Conservation (phyloP, 2,888 invertebrate species). For the Nebria brevicollis region DNA sequence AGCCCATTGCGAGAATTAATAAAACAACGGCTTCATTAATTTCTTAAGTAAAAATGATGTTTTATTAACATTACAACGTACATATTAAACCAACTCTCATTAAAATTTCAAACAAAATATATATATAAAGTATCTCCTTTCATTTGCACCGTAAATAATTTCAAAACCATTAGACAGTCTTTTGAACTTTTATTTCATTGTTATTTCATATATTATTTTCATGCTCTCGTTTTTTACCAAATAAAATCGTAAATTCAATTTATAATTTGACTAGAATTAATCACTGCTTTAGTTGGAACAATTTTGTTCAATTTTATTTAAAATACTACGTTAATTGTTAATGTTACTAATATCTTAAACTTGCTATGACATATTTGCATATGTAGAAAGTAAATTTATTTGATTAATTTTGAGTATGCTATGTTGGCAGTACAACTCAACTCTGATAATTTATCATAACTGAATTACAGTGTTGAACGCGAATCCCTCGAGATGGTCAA, state of each 20-base stretch:
- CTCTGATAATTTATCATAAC: conserved; percentile 8
- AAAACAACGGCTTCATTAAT: neutral
- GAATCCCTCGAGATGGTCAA: conserved; percentile 27
- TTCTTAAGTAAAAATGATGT: neutral
- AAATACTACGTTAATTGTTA: no score
- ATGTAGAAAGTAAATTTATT: neutral
- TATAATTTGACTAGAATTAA: no score
- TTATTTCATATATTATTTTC: neutral
- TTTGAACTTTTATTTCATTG: neutral
- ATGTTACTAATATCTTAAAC: no score
- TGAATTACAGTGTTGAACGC: conserved; percentile 26
- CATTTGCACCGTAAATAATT: neutral
- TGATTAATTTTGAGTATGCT: neutral
- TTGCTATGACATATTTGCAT: neutral
- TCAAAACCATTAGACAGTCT: neutral
- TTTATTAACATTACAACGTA: neutral
- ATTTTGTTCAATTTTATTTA: no score
- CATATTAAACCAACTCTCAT: neutral
- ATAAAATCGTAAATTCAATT: neutral
- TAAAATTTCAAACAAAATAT: neutral
- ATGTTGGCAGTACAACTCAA: neutral
- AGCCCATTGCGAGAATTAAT: neutral
- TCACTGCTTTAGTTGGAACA: no score
- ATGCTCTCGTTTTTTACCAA: neutral
- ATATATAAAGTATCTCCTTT: neutral